A percentile compares a stretch with the other conserved stretches of the same genome.
These are phyloP conservation scores for Enteromius fasciolatus DNA, from an alignment of 2,797 vertebrate genomes.

Conservation along the genomic window DNA sequence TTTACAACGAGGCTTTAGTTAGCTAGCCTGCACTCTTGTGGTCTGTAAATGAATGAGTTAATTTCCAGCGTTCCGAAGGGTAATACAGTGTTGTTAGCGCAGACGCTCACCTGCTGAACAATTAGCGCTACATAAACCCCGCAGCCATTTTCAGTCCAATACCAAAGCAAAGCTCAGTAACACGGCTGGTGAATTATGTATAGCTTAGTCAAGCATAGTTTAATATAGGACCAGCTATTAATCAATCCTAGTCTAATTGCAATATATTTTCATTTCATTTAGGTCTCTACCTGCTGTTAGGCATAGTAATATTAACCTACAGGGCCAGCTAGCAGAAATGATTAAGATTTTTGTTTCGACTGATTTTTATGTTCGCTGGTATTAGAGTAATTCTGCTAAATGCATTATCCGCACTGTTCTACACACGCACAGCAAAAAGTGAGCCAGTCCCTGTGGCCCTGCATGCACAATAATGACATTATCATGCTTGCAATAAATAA, in stretches of 20 bases:
- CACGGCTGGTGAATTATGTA: slow-evolving; percentile 54
- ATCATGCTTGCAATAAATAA: slow-evolving; percentile 63
- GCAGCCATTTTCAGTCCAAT: slow-evolving; percentile 49
- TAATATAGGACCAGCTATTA: slow-evolving; percentile 50
- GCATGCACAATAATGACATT: slow-evolving; percentile 62
- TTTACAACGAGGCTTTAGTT: slow-evolving; percentile 22
- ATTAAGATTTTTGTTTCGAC: slow-evolving; percentile 43
- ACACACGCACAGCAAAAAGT: slow-evolving; percentile 48
- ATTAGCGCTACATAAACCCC: slow-evolving; percentile 62
- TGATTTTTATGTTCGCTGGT: slow-evolving; percentile 41
- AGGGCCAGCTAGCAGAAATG: slow-evolving; percentile 46
- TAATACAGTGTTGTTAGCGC: slow-evolving; percentile 46
- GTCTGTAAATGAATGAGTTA: slow-evolving; percentile 50
- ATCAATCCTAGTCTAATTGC: slow-evolving; percentile 50
- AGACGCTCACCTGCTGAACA: slow-evolving; percentile 57
- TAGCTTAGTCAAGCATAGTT: slow-evolving; percentile 55
- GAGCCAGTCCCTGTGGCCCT: slow-evolving; percentile 50
- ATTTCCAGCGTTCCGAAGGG: slow-evolving; percentile 30
- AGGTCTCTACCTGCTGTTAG: slow-evolving; percentile 34
- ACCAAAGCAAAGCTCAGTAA: slow-evolving; percentile 50
- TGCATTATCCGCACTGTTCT: slow-evolving; percentile 55
- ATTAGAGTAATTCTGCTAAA: slow-evolving; percentile 56
- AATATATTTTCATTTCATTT: slow-evolving; percentile 45
- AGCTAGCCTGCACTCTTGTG: slow-evolving; percentile 37
- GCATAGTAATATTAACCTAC: slow-evolving; percentile 27